A percentile compares a stretch with the other conserved stretches of the same genome.
Evolutionary conservation across 2,113 vertebrate genomes (phyloP).

Genomic region (Cheirogaleus medius): DNA sequence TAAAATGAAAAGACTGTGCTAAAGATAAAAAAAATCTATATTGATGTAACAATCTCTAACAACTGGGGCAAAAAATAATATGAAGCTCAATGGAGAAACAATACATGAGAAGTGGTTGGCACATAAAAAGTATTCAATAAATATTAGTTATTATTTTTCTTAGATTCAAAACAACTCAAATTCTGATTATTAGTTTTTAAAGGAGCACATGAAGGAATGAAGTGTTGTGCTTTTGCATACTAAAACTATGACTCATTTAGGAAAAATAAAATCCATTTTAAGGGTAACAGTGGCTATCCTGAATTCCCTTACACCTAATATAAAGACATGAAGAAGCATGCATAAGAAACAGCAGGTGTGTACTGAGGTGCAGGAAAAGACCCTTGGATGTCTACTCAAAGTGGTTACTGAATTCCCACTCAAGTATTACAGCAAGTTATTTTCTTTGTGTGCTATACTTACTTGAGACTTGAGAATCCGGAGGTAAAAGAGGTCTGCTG

Average conservation of each 20-base stretch:
- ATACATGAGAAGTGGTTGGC: not conserved
- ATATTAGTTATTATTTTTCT: not conserved
- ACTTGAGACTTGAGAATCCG: not conserved
- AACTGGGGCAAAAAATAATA: not conserved
- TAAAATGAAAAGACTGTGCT: conserved; percentile 63
- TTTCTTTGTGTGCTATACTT: not conserved
- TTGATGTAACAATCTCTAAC: not conserved
- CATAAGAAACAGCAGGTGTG: not conserved
- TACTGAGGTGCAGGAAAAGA: not conserved
- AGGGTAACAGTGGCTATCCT: not conserved
- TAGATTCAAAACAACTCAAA: not conserved
- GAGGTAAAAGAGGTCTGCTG: not conserved
- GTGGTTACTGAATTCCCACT: not conserved
- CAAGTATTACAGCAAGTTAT: not conserved
- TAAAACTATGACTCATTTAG: not conserved
- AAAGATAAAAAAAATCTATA: not conserved
- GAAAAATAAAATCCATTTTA: not conserved
- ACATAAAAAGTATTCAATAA: conserved; percentile 2
- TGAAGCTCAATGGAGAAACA: not conserved
- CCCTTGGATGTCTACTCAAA: not conserved
- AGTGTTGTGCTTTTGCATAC: not conserved
- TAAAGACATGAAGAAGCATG: not conserved
- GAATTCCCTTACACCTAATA: not conserved
- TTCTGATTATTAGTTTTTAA: not conserved
- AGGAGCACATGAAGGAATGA: not conserved